Evolutionary conservation across 2,888 invertebrate genomes (phyloP).

Genomic region (Xiphydria camelus): DNA sequence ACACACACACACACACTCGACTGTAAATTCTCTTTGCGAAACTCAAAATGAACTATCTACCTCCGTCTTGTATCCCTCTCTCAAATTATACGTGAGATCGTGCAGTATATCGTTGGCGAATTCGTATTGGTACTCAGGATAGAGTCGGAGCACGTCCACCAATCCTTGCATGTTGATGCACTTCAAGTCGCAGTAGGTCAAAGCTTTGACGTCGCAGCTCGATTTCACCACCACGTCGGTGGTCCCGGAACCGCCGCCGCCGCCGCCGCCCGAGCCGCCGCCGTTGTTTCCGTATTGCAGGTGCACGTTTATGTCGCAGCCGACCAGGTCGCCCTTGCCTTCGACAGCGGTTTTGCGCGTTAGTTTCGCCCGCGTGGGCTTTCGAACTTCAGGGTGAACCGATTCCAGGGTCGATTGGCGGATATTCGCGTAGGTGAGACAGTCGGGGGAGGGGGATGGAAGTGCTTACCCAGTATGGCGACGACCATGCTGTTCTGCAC

Average conservation of each 20-base stretch:
- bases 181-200: conserved; percentile 95
- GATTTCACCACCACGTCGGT: conserved; percentile 86
- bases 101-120: conserved; percentile 94
- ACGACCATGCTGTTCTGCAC: conserved; percentile 96
- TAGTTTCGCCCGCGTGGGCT: too few species aligned
- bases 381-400: too few species aligned
- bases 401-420: too few species aligned
- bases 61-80: conserved; percentile 91
- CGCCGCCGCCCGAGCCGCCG: conserved; percentile 60
- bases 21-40: neutral
- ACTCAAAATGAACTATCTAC: conserved; percentile 53
- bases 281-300: conserved; percentile 69
- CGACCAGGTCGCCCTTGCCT: conserved; percentile 94
- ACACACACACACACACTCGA: neutral
- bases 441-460: too few species aligned
- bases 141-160: conserved; percentile 84
- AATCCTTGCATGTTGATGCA: conserved; percentile 90
- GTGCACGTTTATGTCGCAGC: conserved; percentile 86
- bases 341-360: too few species aligned
- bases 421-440: too few species aligned
- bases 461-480: conserved; percentile 84
- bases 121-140: conserved; percentile 93
- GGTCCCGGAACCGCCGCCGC: conserved; percentile 63
- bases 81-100: conserved; percentile 90
- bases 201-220: conserved; percentile 91